A percentile compares a stretch with the other conserved stretches of the same genome.
These are phyloP conservation scores for Clinocottus analis DNA, from an alignment of 2,113 vertebrate species.

Conservation along the genomic window DNA sequence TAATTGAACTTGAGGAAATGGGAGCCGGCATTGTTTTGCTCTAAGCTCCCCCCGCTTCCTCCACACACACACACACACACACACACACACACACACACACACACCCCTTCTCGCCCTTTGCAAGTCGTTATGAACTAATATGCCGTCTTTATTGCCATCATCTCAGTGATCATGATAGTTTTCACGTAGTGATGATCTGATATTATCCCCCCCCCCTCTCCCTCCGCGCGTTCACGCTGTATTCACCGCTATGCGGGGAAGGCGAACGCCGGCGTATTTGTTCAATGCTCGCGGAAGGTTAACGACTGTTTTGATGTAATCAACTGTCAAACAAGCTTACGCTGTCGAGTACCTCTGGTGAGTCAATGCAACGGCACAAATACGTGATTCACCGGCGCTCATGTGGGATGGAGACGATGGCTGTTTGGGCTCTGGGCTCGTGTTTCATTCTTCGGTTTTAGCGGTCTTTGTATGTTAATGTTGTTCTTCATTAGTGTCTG, in stretches of 20 bases:
- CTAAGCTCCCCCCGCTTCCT: too few species aligned
- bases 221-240: conserved; percentile 22
- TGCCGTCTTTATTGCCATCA: conserved; percentile 67
- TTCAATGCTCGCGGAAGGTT: conserved; percentile 6
- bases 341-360: not conserved
- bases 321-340: not conserved
- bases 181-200: conserved; percentile 42
- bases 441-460: not conserved
- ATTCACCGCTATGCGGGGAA: conserved; percentile 9
- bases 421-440: not conserved
- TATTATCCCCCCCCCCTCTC: conserved; percentile 36
- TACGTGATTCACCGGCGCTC: not conserved
- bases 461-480: not conserved
- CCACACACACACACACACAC: not conserved
- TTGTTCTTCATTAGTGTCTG: not conserved
- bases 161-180: conserved; percentile 56
- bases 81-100: conserved; percentile 8
- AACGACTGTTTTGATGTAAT: not conserved
- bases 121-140: conserved; percentile 62
- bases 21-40: conserved; percentile 72
- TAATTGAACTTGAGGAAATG: conserved; percentile 77
- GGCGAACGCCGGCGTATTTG: not conserved
- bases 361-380: not conserved
- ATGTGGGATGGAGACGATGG: not conserved
- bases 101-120: not conserved